Evolutionary conservation across 2,797 vertebrate species (phyloP).

Genomic region (Cichlasoma orientale): DNA sequence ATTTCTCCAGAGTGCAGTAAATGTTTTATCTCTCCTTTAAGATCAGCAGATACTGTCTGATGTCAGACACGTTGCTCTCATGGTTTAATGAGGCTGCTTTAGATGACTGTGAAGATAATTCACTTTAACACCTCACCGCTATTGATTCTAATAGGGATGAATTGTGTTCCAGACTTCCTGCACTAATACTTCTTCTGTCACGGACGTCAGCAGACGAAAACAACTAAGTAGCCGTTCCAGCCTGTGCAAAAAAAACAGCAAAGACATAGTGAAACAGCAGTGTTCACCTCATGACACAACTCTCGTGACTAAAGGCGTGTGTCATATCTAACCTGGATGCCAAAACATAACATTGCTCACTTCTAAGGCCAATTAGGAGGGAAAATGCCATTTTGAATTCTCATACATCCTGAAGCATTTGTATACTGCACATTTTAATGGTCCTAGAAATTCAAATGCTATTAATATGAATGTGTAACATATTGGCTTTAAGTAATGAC

Average conservation of each 20-base stretch:
- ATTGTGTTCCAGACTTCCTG: conserved; percentile 29
- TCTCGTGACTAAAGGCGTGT: not conserved
- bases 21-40: conserved; percentile 53
- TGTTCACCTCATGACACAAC: not conserved
- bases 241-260: not conserved
- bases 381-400: conserved; percentile 10
- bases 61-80: conserved; percentile 37
- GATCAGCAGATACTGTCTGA: conserved; percentile 49
- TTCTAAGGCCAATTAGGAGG: conserved; percentile 23
- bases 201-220: conserved; percentile 11
- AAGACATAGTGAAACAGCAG: not conserved
- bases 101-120: conserved; percentile 53
- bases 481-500: not conserved
- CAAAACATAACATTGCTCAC: not conserved
- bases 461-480: not conserved
- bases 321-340: not conserved
- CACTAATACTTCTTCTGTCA: conserved; percentile 14
- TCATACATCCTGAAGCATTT: not conserved
- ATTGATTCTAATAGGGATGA: conserved; percentile 57
- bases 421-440: not conserved
- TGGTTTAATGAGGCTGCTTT: conserved; percentile 59
- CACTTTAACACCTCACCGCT: conserved; percentile 32
- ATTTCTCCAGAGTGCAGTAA: conserved; percentile 56
- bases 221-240: not conserved
- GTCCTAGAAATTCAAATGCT: not conserved